Base-by-base conservation (phyloP, 2,797 vertebrate genomes). In the Mormyrops attenuatus region DNA sequence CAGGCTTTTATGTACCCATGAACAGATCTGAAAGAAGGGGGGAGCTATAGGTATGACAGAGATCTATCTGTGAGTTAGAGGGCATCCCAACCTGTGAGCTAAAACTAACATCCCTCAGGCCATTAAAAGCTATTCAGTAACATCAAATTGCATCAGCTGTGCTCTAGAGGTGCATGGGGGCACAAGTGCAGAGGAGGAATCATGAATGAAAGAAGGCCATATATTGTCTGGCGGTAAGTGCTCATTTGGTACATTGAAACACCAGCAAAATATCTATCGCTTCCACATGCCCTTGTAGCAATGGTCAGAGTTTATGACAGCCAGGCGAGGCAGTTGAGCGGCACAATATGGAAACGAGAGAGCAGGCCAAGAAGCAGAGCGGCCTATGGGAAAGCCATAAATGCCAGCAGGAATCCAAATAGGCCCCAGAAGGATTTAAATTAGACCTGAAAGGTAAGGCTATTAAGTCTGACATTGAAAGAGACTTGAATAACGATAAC, bases 401-500 rank as follows among this genome's bases (percentile, higher is more conserved):
- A 44, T 80, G 73, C 38, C 38, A 44, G 73, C 34, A 30, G 50
- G 26, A 85, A 26, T 53, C 49, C n/a, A 85, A 85, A 85, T 52
- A 85, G 47, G 84, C 84, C 11, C 20, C 26, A 50, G 26, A 5
- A 26, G 47, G 26, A 11, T 85, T 50, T 50, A 52, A 85, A 52
- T 85, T 26, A 85, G 47, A 85, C 22, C 84, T n/a, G 8, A 50
- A 85, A 85, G 50, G 84, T 50, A 30, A 53, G 26, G 47, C 84
- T 85, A 85, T 85, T 85, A 50, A 77, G 26, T 77, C 20, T 88
- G 66, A 88, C 88, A 77, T 34, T 73, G 66, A 88, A 77, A 88
- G 50, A 80, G 66, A 41, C 44, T 88, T 88, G 50, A 50, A 85
- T 85, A 85, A 85, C 22, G 50, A 34, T 87, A 87, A 87, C 53